Evolutionary conservation across 2,797 vertebrate species (phyloP).

Genomic region (Cetoscarus ocellatus): DNA sequence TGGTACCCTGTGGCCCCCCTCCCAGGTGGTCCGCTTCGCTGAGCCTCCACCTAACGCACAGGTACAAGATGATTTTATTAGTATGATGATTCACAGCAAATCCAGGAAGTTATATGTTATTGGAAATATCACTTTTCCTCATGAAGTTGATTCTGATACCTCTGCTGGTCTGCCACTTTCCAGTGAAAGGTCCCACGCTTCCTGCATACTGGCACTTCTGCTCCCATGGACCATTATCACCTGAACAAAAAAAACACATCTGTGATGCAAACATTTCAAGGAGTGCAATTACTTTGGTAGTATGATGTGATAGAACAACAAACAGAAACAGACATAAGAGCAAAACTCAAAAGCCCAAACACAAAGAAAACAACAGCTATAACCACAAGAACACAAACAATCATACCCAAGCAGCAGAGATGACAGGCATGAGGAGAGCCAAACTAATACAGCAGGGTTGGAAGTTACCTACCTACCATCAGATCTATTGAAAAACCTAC

Average conservation of each 20-base stretch:
- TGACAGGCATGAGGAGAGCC: too few relatives aligned
- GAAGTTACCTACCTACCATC: too few relatives aligned
- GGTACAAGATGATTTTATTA: not conserved
- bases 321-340: too few relatives aligned
- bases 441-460: too few relatives aligned
- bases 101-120: not conserved
- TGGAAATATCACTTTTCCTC: not conserved
- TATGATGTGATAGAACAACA: too few relatives aligned
- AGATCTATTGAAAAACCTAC: too few relatives aligned
- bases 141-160: constrained; percentile 77
- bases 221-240: constrained; percentile 98
- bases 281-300: too few relatives aligned
- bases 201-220: constrained; percentile 95
- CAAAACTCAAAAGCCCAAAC: too few relatives aligned
- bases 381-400: too few relatives aligned
- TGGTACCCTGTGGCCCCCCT: constrained; percentile 95
- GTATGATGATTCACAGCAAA: not conserved
- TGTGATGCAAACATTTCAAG: not conserved
- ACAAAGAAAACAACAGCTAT: too few relatives aligned
- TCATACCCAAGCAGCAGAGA: too few relatives aligned
- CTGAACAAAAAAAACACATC: constrained; percentile 72
- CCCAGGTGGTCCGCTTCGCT: constrained; percentile 95
- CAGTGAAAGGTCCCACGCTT: constrained; percentile 89
- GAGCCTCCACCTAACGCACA: constrained; percentile 89
- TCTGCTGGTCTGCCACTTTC: constrained; percentile 91